Evolutionary conservation across 1,140 invertebrate genomes (phyloP), one percentile per base, ranked within the genome.

Genomic region (Lordiphosa clarofinis): DNA sequence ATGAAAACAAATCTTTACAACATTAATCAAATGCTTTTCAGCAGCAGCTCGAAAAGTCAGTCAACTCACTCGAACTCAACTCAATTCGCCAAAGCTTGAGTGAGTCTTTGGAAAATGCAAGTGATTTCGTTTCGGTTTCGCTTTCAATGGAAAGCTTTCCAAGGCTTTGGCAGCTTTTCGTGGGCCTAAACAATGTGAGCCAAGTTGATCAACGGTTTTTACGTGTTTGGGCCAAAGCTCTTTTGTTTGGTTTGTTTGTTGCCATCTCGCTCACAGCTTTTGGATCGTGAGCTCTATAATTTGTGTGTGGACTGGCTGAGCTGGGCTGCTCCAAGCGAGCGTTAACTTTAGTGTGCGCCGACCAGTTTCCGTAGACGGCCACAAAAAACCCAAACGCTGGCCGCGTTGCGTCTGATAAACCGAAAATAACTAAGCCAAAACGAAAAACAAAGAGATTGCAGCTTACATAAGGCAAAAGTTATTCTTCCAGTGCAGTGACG

Each of bases 301-400:
- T 81, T 81, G 15, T 44, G 24, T 31, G 43, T 81, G 71, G 75
- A 72, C 75, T 76, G 43, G 21, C 67, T 59, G 75, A 28, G 24
- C 57, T 33, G 76, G 74, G 73, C 78, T 60, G 68, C 59, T 28
- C 76, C 67, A 47, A 75, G 76, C 78, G 76, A 82, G 67, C 73
- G 60, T 84, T 84, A 73, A 84, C 78, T 86, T 88, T 75, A 88
- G 86, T 88, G 86, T 88, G 86, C 78, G 86, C 86, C 86, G 86
- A 88, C 82, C 76, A 84, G 86, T 88, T 88, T 88, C 82, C 72
- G 86, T 86, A 87, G 86, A 88, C 86, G 86, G 86, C 86, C 86
- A 88, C 86, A 88, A 73, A 71, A 63, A 61, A 73, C 67, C 50
- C 53, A 72, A 69, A 37, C 28, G 47, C 47, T 31, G 47, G 35